phyloP scores from a whole-genome alignment of 2,113 vertebrate genomes.

The Choloepus hoffmanni region DNA sequence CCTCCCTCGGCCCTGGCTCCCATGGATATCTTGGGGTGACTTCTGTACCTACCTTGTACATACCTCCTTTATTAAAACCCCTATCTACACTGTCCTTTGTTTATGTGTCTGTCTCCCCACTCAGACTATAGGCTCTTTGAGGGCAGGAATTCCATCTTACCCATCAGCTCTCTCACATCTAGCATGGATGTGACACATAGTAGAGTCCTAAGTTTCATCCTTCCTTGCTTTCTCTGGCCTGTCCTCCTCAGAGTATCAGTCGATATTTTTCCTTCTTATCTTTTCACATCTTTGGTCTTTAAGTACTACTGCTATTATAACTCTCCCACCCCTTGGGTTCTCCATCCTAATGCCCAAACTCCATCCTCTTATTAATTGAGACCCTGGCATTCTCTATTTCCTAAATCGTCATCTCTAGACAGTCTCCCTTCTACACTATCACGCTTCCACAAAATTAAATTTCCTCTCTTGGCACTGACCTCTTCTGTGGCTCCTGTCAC shows the following conservation, averaged over 20 bases:
- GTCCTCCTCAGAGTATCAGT: neutral
- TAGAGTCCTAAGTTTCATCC: neutral
- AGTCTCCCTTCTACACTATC: neutral
- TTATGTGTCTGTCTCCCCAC: neutral
- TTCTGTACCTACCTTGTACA: neutral
- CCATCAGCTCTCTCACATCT: constrained; percentile 12
- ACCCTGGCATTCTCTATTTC: neutral
- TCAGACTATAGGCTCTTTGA: neutral
- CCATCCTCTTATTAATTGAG: neutral
- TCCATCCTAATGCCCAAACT: constrained; percentile 1
- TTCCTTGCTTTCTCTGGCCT: neutral
- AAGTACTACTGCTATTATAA: neutral
- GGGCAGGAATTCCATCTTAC: constrained; percentile 33
- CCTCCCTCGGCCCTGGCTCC: neutral
- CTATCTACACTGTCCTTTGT: neutral
- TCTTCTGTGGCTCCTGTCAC: neutral
- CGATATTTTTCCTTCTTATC: neutral
- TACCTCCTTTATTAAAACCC: neutral
- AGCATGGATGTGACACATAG: neutral
- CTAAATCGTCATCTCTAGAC: neutral
- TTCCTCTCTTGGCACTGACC: neutral
- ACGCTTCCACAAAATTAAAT: constrained; percentile 10
- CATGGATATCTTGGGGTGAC: neutral
- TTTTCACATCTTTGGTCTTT: neutral
- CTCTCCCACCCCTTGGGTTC: neutral